Evolutionary conservation across 1,140 invertebrate species (phyloP), one percentile per base, ranked within the genome.

Genomic region (Lethrus apterus): DNA sequence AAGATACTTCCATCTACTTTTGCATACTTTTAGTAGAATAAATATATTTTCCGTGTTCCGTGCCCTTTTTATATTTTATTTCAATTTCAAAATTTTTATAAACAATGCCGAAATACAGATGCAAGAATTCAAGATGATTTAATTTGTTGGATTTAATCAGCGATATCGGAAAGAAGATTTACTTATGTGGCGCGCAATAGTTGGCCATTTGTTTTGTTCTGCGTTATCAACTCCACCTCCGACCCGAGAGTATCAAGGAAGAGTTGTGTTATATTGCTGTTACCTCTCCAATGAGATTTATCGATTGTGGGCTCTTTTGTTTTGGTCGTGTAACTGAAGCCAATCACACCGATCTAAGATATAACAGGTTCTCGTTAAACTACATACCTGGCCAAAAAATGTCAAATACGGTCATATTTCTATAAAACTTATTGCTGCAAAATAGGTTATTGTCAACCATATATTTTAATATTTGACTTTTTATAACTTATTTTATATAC

Each of bases 241-340:
- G 31, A 44, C 19, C 31, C 21, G 40, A 41, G 31, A 34, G 38
- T 24, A 38, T 33, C 34, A 41, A 36, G 33, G 40, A 31, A 50
- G 48, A 44, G 21, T 14, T 35, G 33, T 50, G 41, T 44, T 44
- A 40, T 50, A 44, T 50, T 32, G 23, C 33, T 44, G 41, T 44
- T 33, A 44, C 48, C 42, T 50, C 29, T 48, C 46, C 20, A 19
- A 24, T 44, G 43, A 50, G 48, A 50, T 50, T 50, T 50, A 50
- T 50, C 35, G 48, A 50, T 50, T 50, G 48, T 50, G 42, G n/a
- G 42, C 48, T 50, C 48, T 50, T 48, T 50, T 50, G 48, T 50
- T 50, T 42, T 21, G 21, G 40, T 33, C 42, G 26, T 50, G 33
- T 24, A 44, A 15, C 31, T n/a, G 48, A 44, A 50, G 13, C 48